Base-by-base conservation (phyloP, 2,797 vertebrate species). In the Ibycter americanus region DNA sequence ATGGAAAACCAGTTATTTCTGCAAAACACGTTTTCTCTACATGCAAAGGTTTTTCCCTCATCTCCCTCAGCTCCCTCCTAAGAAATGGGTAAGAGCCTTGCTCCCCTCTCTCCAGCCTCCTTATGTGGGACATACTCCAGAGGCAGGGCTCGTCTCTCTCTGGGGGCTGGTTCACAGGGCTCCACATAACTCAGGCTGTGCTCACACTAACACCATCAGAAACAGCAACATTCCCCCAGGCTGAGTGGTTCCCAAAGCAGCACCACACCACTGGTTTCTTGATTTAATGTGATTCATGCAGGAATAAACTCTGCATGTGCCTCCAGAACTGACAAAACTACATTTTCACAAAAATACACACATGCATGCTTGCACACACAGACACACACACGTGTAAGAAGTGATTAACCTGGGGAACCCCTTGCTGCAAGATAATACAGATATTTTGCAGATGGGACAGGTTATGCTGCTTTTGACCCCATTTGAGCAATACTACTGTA, bases 111-210 rank as follows among this genome's bases (percentile, higher is more conserved):
- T 77, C 40, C 63, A 83, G 79, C 10, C 71, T 85, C 51, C 77
- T 72, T 76, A 15, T 16, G 32, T 52, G 55, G 71, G 61, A 80
- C 61, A 49, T 1, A 3, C 3, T 81, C 78, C 90, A 87, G 68
- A 76, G 44, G 83, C 49, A 76, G 63, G 31, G 55, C 54, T 49
- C 1, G 1, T 34, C 55, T 83, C 47, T 68, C 5, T 0, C 71
- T 38, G 38, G 17, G 27, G 36, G n/a, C 67, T 90, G 61, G 18
- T 46, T 87, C 61, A 31, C 26, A 49, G 42, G 34, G 54, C 52
- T 68, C 4, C 1, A 6, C 5, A 2, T 71, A 0, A 1, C 46
- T 66, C 22, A 29, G 61, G 51, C n/a, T 29, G 3, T 5, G 11
- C 51, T 88, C 66, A 49, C 55, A 47, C 38, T 16, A 32, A 23